Evolutionary conservation across 2,888 invertebrate species (phyloP).

Genomic region (Phalera bucephala): DNA sequence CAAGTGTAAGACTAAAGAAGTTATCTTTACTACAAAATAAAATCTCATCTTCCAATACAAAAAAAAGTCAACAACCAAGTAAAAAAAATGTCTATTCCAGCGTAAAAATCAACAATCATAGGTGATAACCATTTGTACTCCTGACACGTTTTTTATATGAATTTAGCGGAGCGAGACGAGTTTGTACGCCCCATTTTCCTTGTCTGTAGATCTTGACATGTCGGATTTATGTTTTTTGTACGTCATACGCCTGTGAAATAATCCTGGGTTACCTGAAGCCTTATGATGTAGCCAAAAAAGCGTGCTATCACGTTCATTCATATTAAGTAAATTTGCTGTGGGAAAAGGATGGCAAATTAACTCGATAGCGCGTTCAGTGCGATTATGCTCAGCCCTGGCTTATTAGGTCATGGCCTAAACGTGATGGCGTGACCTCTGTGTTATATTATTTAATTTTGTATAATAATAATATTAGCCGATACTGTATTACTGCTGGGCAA

Average conservation of each 20-base stretch:
- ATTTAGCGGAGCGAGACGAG: conserved; percentile 51
- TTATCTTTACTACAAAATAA: too few species aligned
- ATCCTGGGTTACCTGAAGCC: conserved; percentile 3
- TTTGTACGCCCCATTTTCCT: conserved; percentile 45
- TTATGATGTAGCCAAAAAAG: neutral
- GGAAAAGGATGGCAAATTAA: too few species aligned
- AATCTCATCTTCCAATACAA: too few species aligned
- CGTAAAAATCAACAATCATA: conserved; percentile 10
- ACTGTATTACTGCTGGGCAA: too few species aligned
- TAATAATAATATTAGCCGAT: too few species aligned
- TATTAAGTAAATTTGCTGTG: too few species aligned
- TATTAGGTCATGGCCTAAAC: neutral
- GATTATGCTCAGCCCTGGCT: too few species aligned
- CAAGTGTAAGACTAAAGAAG: too few species aligned
- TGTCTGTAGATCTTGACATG: conserved; percentile 50
- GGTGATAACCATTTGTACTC: conserved; percentile 35
- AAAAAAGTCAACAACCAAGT: too few species aligned
- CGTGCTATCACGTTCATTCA: too few species aligned
- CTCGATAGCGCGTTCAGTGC: too few species aligned
- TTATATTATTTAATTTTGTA: neutral
- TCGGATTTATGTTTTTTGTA: conserved; percentile 50
- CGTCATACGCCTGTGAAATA: conserved; percentile 30
- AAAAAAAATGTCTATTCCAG: conserved; percentile 8
- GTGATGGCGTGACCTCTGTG: neutral
- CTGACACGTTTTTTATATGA: conserved; percentile 63